Evolutionary conservation across 2,113 vertebrate genomes (phyloP), one percentile per base, ranked within the genome.

Genomic region (Oncorhynchus keta): DNA sequence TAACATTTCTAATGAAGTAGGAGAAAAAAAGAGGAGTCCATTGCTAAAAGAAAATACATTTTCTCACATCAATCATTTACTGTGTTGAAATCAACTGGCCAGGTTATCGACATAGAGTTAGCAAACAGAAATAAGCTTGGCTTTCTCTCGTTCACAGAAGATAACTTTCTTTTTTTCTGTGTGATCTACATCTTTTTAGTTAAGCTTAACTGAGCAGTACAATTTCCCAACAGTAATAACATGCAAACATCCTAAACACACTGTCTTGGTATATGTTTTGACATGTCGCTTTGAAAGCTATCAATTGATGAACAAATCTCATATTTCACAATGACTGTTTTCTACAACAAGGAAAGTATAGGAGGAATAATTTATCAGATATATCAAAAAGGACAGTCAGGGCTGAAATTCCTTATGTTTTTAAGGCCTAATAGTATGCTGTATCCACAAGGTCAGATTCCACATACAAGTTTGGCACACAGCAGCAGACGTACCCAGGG

Each of bases 11-110:
- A 14, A 78, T 28, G 3, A 67, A 51, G 9, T 64, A 68, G 13
- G 6, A 39, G 48, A 77, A 65, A 83, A 83, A 14, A 83, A 83
- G 66, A 67, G 73, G 14, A 16, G 51, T 55, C 51, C 51, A 55
- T 18, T 55, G 14, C 3, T 55, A 18, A 55, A 55, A 55, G 16
- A 55, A 55, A 55, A 55, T 55, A 55, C 16, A 55, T 45, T 45
- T 45, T 45, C 39, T 55, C 51, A 55, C 16, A 55, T 14, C 51
- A 18, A 55, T 55, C 14, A 16, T 14, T 55, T 18, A 55, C 51
- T 55, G 51, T 18, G 16, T 55, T 55, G 16, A 55, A 14, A 55
- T 55, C 51, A 16, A 55, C 51, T 55, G 51, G 51, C 51, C 3
- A 18, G 12, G 51, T 18, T 55, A 55, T 18, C 16, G 2, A 16